Base-by-base conservation (phyloP, 92 coral and sea anemone genomes). In the Heteractis magnifica region DNA sequence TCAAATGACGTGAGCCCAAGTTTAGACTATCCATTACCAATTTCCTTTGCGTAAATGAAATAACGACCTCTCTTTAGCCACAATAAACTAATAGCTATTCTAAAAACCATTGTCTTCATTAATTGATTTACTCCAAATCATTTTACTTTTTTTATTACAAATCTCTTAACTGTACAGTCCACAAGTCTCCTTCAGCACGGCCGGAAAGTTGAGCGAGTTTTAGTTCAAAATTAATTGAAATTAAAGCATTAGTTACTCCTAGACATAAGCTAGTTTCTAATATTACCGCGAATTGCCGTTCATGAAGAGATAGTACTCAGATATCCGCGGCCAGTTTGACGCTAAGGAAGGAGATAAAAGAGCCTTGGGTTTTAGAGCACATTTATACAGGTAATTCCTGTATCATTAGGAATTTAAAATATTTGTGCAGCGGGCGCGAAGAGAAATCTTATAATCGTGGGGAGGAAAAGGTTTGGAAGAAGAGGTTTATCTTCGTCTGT, bases 11-110 rank as follows among this genome's bases (percentile, higher is more conserved):
- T 2, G 70, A 62, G 74, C 7, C 71, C n/a, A 65, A 65, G 83
- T 65, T 78, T 49, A 56, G 76, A 78, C 72, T 84, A 85, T 85
- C 88, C 65, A 75, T 81, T 81, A 52, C 76, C 73, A 23, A 81
- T 81, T 81, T 81, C 84, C 84, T 81, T 10, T 26, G 62, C 56
- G 65, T 81, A 59, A 81, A 81, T 81, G 84, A 26, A 81, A 81
- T 81, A 70, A 81, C 65, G 76, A 26, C 52, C 77, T 62, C 20
- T 20, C 56, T 62, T 68, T 41, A 3, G 14, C 49, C 70, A 26
- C 49, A 68, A 81, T 51, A 51, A 13, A 81, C 84, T 81, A 81
- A 81, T 81, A 70, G 65, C 52, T 52, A 70, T 60, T 50, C 12
- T 41, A n/a, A 4, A 65, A 5, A 49, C 52, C 73, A 49, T 81